Evolutionary conservation across 2,113 vertebrate genomes (phyloP).

Genomic region (Festucalex cinctus): DNA sequence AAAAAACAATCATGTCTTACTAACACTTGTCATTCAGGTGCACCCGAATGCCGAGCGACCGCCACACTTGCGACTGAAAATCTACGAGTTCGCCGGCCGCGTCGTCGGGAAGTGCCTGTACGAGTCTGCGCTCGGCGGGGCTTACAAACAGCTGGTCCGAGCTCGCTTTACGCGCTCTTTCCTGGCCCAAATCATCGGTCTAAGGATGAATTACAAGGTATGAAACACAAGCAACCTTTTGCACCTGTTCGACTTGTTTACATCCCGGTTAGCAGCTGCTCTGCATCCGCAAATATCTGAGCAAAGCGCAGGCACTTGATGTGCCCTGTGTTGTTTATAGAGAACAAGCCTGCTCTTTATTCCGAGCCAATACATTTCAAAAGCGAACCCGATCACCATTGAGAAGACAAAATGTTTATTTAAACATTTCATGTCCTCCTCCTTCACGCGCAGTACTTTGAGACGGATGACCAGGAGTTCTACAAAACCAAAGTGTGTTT

Average conservation of each 20-base stretch:
- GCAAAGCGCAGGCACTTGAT: slow-evolving; percentile 32
- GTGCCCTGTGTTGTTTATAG: slow-evolving; percentile 29
- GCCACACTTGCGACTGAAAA: slow-evolving; percentile 82
- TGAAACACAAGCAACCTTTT: slow-evolving; percentile 15
- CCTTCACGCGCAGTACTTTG: slow-evolving; percentile 83
- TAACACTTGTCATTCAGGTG: slow-evolving; percentile 71
- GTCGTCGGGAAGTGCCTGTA: slow-evolving; percentile 98
- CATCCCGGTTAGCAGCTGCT: slow-evolving; percentile 22
- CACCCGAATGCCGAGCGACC: slow-evolving; percentile 91
- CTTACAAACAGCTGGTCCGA: slow-evolving; percentile 92
- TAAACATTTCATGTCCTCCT: slow-evolving; percentile 28
- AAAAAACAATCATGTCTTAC: background rate
- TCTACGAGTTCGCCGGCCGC: slow-evolving; percentile 94
- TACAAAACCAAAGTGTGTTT: slow-evolving; percentile 99
- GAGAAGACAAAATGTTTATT: slow-evolving; percentile 52
- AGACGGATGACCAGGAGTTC: slow-evolving; percentile 97
- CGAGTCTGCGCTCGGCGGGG: slow-evolving; percentile 90
- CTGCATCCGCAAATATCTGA: slow-evolving; percentile 33
- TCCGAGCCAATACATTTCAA: slow-evolving; percentile 22
- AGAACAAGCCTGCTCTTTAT: slow-evolving; percentile 39
- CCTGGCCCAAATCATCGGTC: slow-evolving; percentile 96
- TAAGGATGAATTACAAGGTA: slow-evolving; percentile 99
- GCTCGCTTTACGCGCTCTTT: slow-evolving; percentile 97
- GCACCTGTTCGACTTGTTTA: slow-evolving; percentile 38
- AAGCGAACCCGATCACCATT: slow-evolving; percentile 20